Evolutionary conservation across 2,888 invertebrate species (phyloP), one percentile per base, ranked within the genome.

Genomic region (Yponomeuta evonymella): DNA sequence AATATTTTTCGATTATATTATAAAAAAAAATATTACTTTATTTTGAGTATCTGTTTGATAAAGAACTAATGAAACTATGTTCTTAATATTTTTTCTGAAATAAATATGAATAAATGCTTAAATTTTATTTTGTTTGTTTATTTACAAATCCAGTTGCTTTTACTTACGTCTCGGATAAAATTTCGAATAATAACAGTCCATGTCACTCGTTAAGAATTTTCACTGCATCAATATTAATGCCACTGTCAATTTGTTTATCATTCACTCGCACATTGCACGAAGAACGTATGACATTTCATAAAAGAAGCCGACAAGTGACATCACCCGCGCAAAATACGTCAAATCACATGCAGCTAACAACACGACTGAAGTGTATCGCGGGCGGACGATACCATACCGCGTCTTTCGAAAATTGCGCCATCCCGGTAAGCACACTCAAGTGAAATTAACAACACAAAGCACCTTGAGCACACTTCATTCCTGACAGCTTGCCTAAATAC

Each of bases 351-450:
- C 89, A 90, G 89, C 90, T 90, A 90, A 89, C 81, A 90, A 92
- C 93, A 91, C 92, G 93, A 93, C 93, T 93, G 93, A 93, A 93
- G 90, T 93, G 87, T 91, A 92, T 88, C 87, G 87, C 90, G 88
- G 87, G 88, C 93, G 91, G 89, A 88, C 92, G 87, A 90, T 88
- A 89, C 91, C 90, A 89, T 86, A 92, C 92, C 92, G 92, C 92
- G 92, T 92, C 92, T 92, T 92, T 92, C 93, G 93, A 93, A 93
- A 93, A 93, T 93, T 93, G 93, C 93, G 92, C 92, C 92, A 92
- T 92, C 90, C 83, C 87, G 88, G 87, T 88, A 90, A 89, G 87
- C 89, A 90, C 89, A 91, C 89, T 90, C 88, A 86, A 85, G 90
- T 90, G 89, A 91, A 90, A 85, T 89, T 82, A 91, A 90, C 91